phyloP scores from a whole-genome alignment of 2,888 invertebrate species.

The Drosophila buzzatii region DNA sequence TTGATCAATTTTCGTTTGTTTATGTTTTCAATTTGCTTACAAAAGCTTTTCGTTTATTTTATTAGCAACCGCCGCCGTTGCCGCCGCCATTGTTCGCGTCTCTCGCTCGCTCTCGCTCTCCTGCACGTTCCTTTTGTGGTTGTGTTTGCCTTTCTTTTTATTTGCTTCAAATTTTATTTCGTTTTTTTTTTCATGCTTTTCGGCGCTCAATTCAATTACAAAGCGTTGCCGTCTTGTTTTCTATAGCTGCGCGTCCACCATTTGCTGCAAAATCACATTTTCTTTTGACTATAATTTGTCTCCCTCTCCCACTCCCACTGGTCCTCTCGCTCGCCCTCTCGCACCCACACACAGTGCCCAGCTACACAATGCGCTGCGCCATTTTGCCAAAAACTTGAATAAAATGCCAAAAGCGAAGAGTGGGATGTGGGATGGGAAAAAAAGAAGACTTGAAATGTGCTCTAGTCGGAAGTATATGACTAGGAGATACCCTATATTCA shows the following conservation, averaged over 20 bases:
- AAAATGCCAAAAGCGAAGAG: slow-evolving; percentile 37
- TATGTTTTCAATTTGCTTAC: slow-evolving; percentile 82
- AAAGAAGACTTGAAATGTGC: not conserved
- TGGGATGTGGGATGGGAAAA: slow-evolving; percentile 9
- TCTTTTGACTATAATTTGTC: slow-evolving; percentile 74
- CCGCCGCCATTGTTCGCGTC: slow-evolving; percentile 66
- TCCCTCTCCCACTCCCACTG: not conserved
- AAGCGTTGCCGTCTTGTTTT: slow-evolving; percentile 44
- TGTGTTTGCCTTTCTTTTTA: slow-evolving; percentile 29
- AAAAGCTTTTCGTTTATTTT: slow-evolving; percentile 83
- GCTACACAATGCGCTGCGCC: slow-evolving; percentile 53
- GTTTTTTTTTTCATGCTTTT: slow-evolving; percentile 52
- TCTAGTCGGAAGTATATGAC: not conserved
- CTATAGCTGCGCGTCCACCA: slow-evolving; percentile 41
- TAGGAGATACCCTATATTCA: not conserved
- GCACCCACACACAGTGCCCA: not conserved
- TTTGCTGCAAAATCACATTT: slow-evolving; percentile 71
- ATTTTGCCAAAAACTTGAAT: slow-evolving; percentile 58
- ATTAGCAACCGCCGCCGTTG: slow-evolving; percentile 67
- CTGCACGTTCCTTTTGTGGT: slow-evolving; percentile 53
- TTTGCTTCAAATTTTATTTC: slow-evolving; percentile 8
- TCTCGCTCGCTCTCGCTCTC: slow-evolving; percentile 10
- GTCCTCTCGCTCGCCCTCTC: not conserved
- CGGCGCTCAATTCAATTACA: slow-evolving; percentile 76
- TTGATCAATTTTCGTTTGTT: slow-evolving; percentile 78